Conservation (phyloP, 2,888 invertebrate species). For the Pterobdella sp. region DNA sequence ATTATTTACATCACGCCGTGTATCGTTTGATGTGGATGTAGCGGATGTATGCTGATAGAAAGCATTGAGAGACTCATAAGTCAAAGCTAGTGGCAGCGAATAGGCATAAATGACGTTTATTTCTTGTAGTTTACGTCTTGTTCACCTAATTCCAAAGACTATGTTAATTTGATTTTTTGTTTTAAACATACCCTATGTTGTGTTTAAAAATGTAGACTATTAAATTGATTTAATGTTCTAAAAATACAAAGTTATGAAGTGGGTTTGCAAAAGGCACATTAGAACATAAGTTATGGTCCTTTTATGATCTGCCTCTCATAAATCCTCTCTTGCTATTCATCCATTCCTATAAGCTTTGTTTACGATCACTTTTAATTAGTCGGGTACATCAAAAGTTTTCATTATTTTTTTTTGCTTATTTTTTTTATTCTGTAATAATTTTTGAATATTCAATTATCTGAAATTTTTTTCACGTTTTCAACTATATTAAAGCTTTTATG, state of each 20-base stretch:
- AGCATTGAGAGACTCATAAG: background rate
- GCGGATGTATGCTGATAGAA: background rate
- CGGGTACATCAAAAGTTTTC: no score
- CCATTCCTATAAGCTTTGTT: background rate
- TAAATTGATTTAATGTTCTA: background rate
- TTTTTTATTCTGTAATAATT: no score
- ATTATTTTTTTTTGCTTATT: no score
- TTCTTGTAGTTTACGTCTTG: constrained; percentile 1
- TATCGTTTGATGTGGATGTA: background rate
- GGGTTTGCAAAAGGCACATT: constrained; percentile 10
- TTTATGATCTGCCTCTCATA: background rate
- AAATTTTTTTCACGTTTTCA: no score
- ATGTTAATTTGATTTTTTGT: background rate
- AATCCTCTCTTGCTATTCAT: background rate
- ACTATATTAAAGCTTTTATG: no score
- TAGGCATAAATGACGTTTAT: constrained; percentile 1
- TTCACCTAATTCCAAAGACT: background rate
- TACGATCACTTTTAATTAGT: constrained; percentile 9
- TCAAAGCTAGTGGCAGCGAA: background rate
- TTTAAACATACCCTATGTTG: background rate
- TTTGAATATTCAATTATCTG: no score
- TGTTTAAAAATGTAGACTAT: background rate
- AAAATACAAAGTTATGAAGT: constrained; percentile 5
- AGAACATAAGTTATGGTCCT: background rate
- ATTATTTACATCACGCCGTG: constrained; percentile 7